Percentiles rank a stretch among this genome's conserved stretches.
These are phyloP conservation scores for Babyrousa celebensis DNA, from an alignment of 2,797 vertebrate species.

Conservation along the genomic window DNA sequence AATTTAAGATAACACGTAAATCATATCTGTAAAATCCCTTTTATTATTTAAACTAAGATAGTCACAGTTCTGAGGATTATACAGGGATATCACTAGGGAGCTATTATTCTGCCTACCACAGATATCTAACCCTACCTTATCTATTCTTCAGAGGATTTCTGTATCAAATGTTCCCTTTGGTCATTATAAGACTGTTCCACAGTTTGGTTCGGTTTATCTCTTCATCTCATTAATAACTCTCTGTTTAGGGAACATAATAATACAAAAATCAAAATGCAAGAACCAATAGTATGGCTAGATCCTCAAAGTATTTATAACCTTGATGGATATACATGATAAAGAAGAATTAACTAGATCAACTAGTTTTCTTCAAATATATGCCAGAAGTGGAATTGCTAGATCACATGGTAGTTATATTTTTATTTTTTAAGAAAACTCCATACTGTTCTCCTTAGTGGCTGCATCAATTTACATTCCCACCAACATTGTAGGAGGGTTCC, in stretches of 20 bases:
- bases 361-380: no score
- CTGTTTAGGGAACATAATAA: neutral
- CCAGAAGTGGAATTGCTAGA: no score
- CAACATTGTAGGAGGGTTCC: no score
- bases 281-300: neutral
- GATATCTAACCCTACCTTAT: neutral
- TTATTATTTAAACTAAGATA: neutral
- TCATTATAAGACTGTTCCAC: neutral
- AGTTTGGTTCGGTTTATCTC: conserved; percentile 22
- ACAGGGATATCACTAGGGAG: neutral
- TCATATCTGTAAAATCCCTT: neutral
- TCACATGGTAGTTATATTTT: no score
- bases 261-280: neutral
- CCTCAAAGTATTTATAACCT: neutral
- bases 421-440: no score
- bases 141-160: neutral
- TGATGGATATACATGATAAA: neutral
- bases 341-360: conserved; percentile 46
- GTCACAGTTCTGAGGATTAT: neutral
- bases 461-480: no score
- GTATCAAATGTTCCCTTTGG: neutral
- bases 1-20: conserved; percentile 27
- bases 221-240: neutral
- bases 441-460: no score
- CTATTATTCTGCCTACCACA: neutral